phyloP scores from a whole-genome alignment of 1,140 invertebrate genomes.

The Cydia splendana region DNA sequence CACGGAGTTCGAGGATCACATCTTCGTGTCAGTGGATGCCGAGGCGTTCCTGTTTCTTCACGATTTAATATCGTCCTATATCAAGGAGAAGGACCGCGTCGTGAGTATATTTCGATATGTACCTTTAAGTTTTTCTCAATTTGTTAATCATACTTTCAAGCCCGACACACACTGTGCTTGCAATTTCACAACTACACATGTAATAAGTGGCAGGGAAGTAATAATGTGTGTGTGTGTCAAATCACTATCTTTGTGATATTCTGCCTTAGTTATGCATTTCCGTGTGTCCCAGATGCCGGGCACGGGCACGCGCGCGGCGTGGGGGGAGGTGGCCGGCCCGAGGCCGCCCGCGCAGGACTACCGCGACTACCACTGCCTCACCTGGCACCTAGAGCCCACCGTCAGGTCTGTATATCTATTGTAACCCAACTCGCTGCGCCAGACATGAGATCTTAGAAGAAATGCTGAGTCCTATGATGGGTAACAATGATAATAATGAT shows the following conservation, averaged over 20 bases:
- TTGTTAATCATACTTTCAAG: too few relatives aligned
- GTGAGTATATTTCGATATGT: constrained; percentile 78
- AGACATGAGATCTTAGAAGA: too few relatives aligned
- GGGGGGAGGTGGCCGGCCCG: constrained; percentile 33
- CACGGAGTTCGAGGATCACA: constrained; percentile 98
- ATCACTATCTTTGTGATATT: too few relatives aligned
- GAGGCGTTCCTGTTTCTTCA: constrained; percentile 99
- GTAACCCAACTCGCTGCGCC: too few relatives aligned
- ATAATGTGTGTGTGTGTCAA: too few relatives aligned
- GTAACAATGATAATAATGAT: too few relatives aligned
- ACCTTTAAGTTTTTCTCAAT: too few relatives aligned
- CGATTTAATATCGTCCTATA: constrained; percentile 97
- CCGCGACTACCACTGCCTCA: constrained; percentile 96
- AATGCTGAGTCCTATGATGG: too few relatives aligned
- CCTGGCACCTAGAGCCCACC: constrained; percentile 98
- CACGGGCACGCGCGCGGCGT: constrained; percentile 35
- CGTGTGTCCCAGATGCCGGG: constrained; percentile 48
- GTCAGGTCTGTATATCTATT: constrained; percentile 84
- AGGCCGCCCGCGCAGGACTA: constrained; percentile 84
- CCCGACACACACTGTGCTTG: too few relatives aligned
- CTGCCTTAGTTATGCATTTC: too few relatives aligned
- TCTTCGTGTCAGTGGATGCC: constrained; percentile 98
- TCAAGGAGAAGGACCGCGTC: constrained; percentile 94
- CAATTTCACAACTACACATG: too few relatives aligned
- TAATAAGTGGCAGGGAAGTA: too few relatives aligned